Conservation (phyloP, 2,888 invertebrate genomes). For the Aphrophora alni region DNA sequence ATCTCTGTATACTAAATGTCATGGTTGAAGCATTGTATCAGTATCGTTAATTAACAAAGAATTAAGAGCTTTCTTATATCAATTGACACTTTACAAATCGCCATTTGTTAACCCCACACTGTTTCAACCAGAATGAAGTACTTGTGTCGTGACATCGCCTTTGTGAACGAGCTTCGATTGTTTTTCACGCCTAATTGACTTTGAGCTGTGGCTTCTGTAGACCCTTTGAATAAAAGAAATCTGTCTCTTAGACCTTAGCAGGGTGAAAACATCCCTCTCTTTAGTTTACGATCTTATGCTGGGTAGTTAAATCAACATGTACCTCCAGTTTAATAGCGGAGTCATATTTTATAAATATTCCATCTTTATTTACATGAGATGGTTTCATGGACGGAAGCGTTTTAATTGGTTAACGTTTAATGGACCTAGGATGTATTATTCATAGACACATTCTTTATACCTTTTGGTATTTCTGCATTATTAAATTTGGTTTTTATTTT, state of each 20-base stretch:
- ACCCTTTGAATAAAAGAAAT: constrained; percentile 9
- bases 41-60: too few relatives aligned
- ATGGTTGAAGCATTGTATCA: too few relatives aligned
- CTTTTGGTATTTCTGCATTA: too few relatives aligned
- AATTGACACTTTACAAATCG: too few relatives aligned
- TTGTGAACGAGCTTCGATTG: neutral
- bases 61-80: too few relatives aligned
- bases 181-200: constrained; percentile 6
- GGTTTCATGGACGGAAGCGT: neutral
- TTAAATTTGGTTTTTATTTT: too few relatives aligned
- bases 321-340: neutral
- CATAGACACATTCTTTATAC: too few relatives aligned
- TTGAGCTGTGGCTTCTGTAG: neutral
- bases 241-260: too few relatives aligned
- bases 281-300: neutral
- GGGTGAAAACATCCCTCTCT: neutral
- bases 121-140: neutral
- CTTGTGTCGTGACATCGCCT: neutral
- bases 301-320: neutral
- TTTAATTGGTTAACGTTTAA: neutral
- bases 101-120: too few relatives aligned
- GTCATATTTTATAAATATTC: neutral
- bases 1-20: too few relatives aligned
- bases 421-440: neutral
- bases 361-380: neutral